phyloP scores from a whole-genome alignment of 2,888 invertebrate species.

The Eristalis pertinax region DNA sequence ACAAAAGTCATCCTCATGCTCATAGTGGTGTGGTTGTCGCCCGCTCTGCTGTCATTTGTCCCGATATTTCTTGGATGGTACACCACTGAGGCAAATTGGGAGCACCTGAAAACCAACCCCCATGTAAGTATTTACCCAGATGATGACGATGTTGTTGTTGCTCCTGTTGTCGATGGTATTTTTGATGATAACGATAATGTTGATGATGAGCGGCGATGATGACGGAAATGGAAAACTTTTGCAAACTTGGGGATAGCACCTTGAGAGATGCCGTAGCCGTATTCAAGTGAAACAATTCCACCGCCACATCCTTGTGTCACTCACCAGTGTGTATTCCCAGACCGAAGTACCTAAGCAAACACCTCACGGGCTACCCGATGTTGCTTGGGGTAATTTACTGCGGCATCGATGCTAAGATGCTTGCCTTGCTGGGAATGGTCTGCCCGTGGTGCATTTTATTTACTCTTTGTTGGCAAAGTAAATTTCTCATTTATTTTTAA shows the following conservation, averaged over 20 bases:
- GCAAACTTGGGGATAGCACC: slow-evolving; percentile 52
- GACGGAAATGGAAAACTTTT: slow-evolving; percentile 47
- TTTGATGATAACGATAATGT: slow-evolving; percentile 36
- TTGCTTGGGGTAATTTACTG: slow-evolving; percentile 39
- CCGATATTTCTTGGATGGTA: slow-evolving; percentile 98
- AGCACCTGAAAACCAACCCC: slow-evolving; percentile 86
- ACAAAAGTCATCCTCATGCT: slow-evolving; percentile 90
- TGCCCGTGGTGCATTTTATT: slow-evolving; percentile 27
- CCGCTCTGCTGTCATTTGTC: slow-evolving; percentile 94
- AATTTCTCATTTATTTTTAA: slow-evolving; percentile 61
- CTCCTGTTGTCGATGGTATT: neutral
- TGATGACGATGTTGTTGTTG: neutral
- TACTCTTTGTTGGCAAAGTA: slow-evolving; percentile 21
- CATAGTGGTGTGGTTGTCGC: slow-evolving; percentile 94
- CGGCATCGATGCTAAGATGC: slow-evolving; percentile 25
- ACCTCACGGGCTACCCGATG: slow-evolving; percentile 16
- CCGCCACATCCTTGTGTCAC: slow-evolving; percentile 9
- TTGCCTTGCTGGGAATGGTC: neutral
- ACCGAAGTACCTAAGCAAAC: slow-evolving; percentile 46
- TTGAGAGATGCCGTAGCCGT: slow-evolving; percentile 28
- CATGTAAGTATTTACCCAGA: slow-evolving; percentile 82
- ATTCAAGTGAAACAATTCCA: slow-evolving; percentile 48
- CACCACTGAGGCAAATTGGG: slow-evolving; percentile 91
- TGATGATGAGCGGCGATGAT: slow-evolving; percentile 37
- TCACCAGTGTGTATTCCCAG: slow-evolving; percentile 11